phyloP scores from a whole-genome alignment of 2,797 vertebrate genomes.

The Melanotaenia nigrans region DNA sequence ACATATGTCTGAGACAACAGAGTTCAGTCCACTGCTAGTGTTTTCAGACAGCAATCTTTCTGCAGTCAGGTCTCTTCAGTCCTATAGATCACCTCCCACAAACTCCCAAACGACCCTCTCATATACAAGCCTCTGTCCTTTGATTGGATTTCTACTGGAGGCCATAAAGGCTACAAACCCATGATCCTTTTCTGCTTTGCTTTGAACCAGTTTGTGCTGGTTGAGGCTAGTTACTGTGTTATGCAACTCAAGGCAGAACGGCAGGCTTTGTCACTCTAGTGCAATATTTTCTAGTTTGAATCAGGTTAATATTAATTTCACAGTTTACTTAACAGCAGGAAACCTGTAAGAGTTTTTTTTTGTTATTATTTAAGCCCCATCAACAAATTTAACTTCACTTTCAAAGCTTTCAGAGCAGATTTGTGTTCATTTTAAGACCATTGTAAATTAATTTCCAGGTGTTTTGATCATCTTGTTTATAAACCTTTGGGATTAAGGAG shows the following conservation, averaged over 20 bases:
- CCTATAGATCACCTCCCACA: neutral
- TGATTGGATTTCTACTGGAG: constrained; percentile 12
- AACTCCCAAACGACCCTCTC: constrained; percentile 5
- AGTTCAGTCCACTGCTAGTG: neutral
- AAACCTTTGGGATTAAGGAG: neutral
- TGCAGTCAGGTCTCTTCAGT: neutral
- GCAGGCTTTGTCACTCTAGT: neutral
- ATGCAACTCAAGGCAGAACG: constrained; percentile 12
- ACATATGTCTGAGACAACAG: neutral
- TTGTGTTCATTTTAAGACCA: too few relatives aligned
- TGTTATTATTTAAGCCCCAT: too few relatives aligned
- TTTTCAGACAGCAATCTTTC: neutral
- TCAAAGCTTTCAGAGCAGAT: too few relatives aligned
- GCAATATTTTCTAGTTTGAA: too few relatives aligned
- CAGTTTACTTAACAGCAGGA: neutral
- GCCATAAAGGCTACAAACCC: neutral
- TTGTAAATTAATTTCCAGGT: too few relatives aligned
- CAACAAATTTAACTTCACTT: too few relatives aligned
- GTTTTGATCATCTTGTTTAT: neutral
- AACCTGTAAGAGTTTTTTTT: too few relatives aligned
- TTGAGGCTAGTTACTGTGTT: constrained; percentile 15
- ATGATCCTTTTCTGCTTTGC: constrained; percentile 5
- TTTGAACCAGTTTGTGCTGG: constrained; percentile 1
- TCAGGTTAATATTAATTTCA: neutral
- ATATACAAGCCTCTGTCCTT: constrained; percentile 33